Conservation (phyloP, 2,113 vertebrate genomes). For the Pterocles gutturalis region DNA sequence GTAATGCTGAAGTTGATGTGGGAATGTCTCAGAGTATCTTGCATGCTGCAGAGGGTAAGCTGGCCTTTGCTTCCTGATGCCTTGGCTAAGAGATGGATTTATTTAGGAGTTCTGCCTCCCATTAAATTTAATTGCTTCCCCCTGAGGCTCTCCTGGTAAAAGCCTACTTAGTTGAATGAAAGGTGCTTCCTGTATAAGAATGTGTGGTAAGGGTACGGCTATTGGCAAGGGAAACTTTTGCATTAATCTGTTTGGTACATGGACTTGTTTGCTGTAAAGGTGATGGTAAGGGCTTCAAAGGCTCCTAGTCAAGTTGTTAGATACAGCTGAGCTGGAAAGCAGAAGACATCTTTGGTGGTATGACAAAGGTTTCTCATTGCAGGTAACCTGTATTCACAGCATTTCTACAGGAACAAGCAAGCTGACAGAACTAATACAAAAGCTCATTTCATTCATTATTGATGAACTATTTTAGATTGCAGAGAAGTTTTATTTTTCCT, state of each 20-base stretch:
- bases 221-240: background rate
- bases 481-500: background rate
- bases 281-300: background rate
- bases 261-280: background rate
- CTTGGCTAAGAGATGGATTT: background rate
- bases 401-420: background rate
- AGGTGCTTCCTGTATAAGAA: background rate
- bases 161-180: background rate
- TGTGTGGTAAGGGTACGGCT: background rate
- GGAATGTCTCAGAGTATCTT: background rate
- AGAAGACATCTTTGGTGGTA: background rate
- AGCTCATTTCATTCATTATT: background rate
- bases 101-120: background rate
- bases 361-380: background rate
- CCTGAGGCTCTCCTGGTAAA: background rate
- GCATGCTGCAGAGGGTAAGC: background rate
- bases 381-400: background rate
- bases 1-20: background rate
- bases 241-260: background rate
- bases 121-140: background rate
- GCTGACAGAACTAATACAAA: background rate
- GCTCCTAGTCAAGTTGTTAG: accelerated
- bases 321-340: background rate
- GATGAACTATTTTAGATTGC: background rate
- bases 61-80: background rate